phyloP scores from a whole-genome alignment of 2,888 invertebrate genomes.

The Ochropacha duplaris region DNA sequence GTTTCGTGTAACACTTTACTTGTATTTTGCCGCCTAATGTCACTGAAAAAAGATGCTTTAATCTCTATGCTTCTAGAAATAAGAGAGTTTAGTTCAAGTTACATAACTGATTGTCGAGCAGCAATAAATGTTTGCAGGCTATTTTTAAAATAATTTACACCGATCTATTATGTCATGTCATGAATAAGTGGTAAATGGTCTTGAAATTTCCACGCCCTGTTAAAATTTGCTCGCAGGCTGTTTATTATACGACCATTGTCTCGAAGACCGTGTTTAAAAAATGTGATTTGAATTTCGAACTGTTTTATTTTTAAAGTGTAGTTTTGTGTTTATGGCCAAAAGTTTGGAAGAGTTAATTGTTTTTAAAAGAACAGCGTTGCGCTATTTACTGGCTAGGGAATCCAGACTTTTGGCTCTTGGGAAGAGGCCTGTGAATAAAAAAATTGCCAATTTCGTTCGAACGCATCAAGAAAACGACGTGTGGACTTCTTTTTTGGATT shows the following conservation, averaged over 20 bases:
- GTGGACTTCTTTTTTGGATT: conserved; percentile 58
- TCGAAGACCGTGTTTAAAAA: conserved; percentile 6
- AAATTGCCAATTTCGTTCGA: conserved; percentile 61
- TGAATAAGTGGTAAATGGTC: conserved; percentile 45
- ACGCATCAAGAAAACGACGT: conserved; percentile 50
- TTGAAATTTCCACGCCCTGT: conserved; percentile 46
- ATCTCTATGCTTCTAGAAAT: background rate
- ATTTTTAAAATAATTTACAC: conserved; percentile 20
- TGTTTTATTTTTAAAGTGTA: conserved; percentile 10
- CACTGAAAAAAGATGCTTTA: background rate
- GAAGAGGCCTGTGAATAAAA: conserved; percentile 64
- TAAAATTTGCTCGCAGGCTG: conserved; percentile 12
- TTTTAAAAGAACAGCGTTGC: conserved; percentile 56
- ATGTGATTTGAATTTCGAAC: conserved; percentile 7
- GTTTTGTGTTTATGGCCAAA: conserved; percentile 58
- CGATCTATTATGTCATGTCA: conserved; percentile 33
- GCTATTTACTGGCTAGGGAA: conserved; percentile 61
- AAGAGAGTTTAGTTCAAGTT: background rate
- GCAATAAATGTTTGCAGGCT: background rate
- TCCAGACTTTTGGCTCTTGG: conserved; percentile 58
- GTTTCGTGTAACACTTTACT: background rate
- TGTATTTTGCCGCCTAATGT: background rate
- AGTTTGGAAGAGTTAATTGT: conserved; percentile 64
- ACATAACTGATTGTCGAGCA: background rate
- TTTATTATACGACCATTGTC: conserved; percentile 20